Percentiles rank a stretch among this genome's conserved stretches.
Conservation (phyloP, 2,113 vertebrate genomes). For the Podarcis muralis region DNA sequence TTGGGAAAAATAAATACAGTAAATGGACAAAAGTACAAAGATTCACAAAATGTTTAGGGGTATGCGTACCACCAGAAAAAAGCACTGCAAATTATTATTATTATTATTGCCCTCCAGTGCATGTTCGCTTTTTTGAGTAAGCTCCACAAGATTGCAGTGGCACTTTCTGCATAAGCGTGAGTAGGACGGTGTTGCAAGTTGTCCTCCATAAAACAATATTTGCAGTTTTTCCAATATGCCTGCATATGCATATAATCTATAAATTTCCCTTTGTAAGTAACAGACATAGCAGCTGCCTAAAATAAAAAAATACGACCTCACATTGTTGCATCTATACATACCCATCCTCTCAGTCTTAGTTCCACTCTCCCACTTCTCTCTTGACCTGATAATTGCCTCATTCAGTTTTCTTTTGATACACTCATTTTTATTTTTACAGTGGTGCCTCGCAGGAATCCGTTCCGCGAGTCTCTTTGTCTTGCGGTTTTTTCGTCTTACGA, state of each 20-base stretch:
- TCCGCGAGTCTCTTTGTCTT: too few species aligned
- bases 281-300: too few species aligned
- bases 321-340: neutral
- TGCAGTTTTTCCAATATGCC: neutral
- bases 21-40: too few species aligned
- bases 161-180: neutral
- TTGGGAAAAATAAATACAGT: too few species aligned
- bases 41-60: too few species aligned
- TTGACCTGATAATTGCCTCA: neutral
- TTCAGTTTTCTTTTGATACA: neutral
- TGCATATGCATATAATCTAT: neutral
- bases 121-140: neutral
- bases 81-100: too few species aligned
- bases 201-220: neutral
- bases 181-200: neutral
- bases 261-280: neutral
- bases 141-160: neutral
- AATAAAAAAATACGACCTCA: neutral
- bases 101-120: too few species aligned
- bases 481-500: too few species aligned
- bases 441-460: too few species aligned
- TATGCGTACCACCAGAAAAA: too few species aligned
- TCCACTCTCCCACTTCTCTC: neutral
- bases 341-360: neutral
- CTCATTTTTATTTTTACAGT: neutral